Evolutionary conservation across 2,797 vertebrate species (phyloP).

Genomic region (Sebastes reedi): DNA sequence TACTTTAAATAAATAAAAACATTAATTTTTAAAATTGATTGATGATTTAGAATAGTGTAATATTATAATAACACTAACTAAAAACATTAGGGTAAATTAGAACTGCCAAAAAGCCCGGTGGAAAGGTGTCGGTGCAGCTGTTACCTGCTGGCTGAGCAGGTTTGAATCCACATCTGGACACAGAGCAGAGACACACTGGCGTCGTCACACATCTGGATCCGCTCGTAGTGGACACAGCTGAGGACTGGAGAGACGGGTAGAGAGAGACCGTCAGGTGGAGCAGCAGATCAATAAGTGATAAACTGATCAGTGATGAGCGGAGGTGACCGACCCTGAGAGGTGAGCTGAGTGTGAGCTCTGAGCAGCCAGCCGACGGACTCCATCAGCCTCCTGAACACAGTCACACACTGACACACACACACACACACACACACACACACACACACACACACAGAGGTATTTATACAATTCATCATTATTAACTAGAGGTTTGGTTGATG

Average conservation of each 20-base stretch:
- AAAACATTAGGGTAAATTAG: too few species aligned
- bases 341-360: constrained; percentile 81
- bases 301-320: too few species aligned
- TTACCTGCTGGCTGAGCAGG: constrained; percentile 86
- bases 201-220: constrained; percentile 88
- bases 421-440: background rate
- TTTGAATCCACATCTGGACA: constrained; percentile 85
- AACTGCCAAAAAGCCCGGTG: too few species aligned
- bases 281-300: too few species aligned
- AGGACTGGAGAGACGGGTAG: constrained; percentile 79
- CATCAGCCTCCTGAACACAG: constrained; percentile 84
- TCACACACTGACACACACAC: constrained; percentile 77
- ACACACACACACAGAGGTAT: background rate
- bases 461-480: too few species aligned
- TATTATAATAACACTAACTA: too few species aligned
- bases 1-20: too few species aligned
- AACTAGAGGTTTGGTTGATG: background rate
- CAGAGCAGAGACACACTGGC: constrained; percentile 80
- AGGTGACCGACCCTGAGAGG: constrained; percentile 57
- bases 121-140: too few species aligned
- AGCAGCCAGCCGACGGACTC: constrained; percentile 88
- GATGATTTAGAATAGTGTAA: too few species aligned
- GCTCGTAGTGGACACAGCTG: constrained; percentile 86
- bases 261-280: too few species aligned
- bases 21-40: too few species aligned